Evolutionary conservation across 2,797 vertebrate species (phyloP).

Genomic region (Manis pentadactyla): DNA sequence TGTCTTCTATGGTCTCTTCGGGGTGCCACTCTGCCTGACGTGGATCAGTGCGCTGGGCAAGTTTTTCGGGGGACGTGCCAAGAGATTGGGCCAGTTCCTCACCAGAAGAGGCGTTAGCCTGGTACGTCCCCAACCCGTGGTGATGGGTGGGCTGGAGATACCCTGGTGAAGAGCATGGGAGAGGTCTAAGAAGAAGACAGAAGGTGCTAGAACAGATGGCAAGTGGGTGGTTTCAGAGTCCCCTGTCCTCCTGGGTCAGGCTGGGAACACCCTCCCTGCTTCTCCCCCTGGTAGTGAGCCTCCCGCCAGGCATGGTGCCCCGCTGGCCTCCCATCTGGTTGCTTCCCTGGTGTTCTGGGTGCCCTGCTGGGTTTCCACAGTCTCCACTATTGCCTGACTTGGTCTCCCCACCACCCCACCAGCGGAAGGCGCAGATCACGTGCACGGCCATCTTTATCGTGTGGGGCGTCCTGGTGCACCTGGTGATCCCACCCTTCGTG

Average conservation of each 20-base stretch:
- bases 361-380: neutral
- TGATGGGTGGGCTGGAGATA: no score
- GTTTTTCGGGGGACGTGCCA: slow-evolving; percentile 98
- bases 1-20: slow-evolving; percentile 99
- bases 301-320: neutral
- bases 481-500: slow-evolving; percentile 96
- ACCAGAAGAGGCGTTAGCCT: slow-evolving; percentile 95
- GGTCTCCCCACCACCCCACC: slow-evolving; percentile 52
- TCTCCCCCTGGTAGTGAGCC: neutral
- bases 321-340: neutral
- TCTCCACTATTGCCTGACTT: neutral
- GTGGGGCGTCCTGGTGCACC: slow-evolving; percentile 96
- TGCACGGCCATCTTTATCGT: slow-evolving; percentile 97
- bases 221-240: neutral
- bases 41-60: slow-evolving; percentile 99
- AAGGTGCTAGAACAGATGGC: neutral
- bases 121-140: slow-evolving; percentile 86
- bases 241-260: neutral
- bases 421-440: slow-evolving; percentile 97
- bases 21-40: slow-evolving; percentile 96
- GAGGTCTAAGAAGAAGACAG: neutral
- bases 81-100: slow-evolving; percentile 96
- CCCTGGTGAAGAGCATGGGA: neutral
- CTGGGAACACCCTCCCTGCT: neutral
- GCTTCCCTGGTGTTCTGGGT: neutral